phyloP scores from a whole-genome alignment of 2,797 vertebrate species.

The Anolis apletophallus region DNA sequence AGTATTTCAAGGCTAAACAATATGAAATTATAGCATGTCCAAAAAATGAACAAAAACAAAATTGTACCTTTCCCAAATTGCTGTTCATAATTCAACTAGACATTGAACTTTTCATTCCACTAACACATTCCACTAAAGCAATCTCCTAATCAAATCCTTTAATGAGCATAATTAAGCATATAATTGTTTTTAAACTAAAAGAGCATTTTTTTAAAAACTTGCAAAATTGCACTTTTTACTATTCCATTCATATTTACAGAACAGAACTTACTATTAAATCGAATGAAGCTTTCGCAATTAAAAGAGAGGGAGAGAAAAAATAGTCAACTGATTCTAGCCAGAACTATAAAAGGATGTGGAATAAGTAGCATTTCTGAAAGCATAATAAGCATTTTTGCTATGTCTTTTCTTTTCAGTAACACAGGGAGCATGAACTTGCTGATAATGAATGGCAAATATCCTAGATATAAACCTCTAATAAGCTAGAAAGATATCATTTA shows the following conservation, averaged over 20 bases:
- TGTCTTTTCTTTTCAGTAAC: not conserved
- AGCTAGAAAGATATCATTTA: constrained; percentile 18
- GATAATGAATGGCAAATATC: constrained; percentile 31
- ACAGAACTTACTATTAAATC: constrained; percentile 62
- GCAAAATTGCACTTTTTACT: constrained; percentile 17
- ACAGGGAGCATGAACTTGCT: constrained; percentile 17
- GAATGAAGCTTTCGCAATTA: constrained; percentile 56
- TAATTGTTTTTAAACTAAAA: constrained; percentile 63
- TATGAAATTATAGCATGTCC: constrained; percentile 10
- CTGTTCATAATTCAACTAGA: constrained; percentile 34
- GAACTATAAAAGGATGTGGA: constrained; percentile 41
- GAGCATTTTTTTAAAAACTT: not conserved
- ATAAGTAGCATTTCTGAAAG: constrained; percentile 1
- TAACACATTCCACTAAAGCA: constrained; percentile 40
- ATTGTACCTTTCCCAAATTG: constrained; percentile 35
- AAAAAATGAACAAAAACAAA: constrained; percentile 53
- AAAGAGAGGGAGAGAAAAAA: constrained; percentile 5
- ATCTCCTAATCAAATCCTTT: constrained; percentile 66
- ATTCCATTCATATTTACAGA: constrained; percentile 48
- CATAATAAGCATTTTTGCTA: constrained; percentile 16
- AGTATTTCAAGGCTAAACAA: constrained; percentile 46
- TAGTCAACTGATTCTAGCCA: constrained; percentile 44
- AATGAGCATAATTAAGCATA: constrained; percentile 72
- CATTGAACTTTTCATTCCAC: constrained; percentile 62
- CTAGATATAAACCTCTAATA: constrained; percentile 15